A percentile compares a stretch with the other conserved stretches of the same genome.
Evolutionary conservation across 1,140 invertebrate species (phyloP).

Genomic region (Heliconius himera): DNA sequence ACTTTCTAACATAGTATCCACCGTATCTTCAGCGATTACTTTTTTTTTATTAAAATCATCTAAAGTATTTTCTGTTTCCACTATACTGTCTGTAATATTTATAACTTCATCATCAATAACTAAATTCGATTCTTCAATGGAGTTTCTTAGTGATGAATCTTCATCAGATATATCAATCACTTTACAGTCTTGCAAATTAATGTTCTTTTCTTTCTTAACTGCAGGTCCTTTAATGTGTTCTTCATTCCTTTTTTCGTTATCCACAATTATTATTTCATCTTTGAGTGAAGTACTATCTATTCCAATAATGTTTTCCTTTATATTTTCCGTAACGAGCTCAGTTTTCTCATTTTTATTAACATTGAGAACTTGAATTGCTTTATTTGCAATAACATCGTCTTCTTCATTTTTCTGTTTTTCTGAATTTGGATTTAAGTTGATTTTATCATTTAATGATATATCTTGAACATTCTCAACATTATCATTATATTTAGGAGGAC

Average conservation of each 20-base stretch:
- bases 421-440: neutral
- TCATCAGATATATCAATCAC: conserved; percentile 6
- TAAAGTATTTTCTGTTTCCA: neutral
- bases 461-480: neutral
- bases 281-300: neutral
- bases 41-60: neutral
- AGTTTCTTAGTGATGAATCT: neutral
- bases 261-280: neutral
- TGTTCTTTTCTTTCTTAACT: neutral
- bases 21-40: neutral
- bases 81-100: neutral
- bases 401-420: neutral
- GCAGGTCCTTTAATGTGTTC: neutral
- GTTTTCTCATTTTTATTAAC: neutral
- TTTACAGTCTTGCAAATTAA: neutral
- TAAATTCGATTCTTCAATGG: conserved; percentile 4
- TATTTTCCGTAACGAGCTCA: neutral
- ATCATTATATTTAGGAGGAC: neutral
- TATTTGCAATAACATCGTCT: neutral
- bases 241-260: neutral
- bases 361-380: neutral
- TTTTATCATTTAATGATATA: neutral
- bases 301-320: neutral
- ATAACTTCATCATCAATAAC: conserved; percentile 4
- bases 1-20: neutral